Percentiles rank a stretch among this genome's conserved stretches.
Conservation (phyloP, 2,113 vertebrate species). For the Pipra filicauda region DNA sequence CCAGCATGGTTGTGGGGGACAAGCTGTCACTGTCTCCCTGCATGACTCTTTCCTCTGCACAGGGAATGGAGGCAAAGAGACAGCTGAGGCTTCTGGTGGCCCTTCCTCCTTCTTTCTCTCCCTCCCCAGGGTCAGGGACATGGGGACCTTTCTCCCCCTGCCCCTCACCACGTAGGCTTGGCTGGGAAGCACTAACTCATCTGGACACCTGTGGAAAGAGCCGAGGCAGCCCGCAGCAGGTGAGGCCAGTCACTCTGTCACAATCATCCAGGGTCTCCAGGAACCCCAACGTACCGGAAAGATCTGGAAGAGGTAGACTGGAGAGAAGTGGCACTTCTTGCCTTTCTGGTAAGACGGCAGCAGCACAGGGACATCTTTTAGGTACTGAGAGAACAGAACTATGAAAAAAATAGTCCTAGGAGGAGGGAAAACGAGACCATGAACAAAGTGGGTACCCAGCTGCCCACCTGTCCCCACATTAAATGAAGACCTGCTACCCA, state of each 20-base stretch:
- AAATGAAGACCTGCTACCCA: not conserved
- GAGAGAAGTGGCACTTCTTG: slow-evolving; percentile 77
- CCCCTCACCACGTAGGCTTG: fast-evolving
- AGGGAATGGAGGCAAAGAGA: not conserved
- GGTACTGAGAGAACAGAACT: slow-evolving; percentile 94
- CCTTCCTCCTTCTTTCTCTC: not conserved
- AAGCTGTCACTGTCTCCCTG: not conserved
- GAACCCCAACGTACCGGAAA: slow-evolving; percentile 81
- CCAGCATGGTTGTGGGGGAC: fast-evolving
- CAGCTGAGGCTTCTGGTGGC: not conserved
- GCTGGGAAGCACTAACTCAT: not conserved
- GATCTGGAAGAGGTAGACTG: slow-evolving; percentile 88
- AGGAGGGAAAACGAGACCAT: not conserved
- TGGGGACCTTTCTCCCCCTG: not conserved
- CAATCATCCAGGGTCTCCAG: not conserved
- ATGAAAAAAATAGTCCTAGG: slow-evolving; percentile 88
- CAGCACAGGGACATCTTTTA: slow-evolving; percentile 82
- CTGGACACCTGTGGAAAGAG: not conserved
- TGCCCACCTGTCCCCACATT: not conserved
- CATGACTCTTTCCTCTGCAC: not conserved
- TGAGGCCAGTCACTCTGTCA: not conserved
- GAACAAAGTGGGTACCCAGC: not conserved
- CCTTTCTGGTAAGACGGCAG: slow-evolving; percentile 79
- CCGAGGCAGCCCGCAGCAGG: fast-evolving
- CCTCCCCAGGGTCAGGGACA: not conserved